Percentiles rank a stretch among this genome's conserved stretches.
These are phyloP conservation scores for Drosophila borborema DNA, from an alignment of 2,888 invertebrate species.

Conservation along the genomic window DNA sequence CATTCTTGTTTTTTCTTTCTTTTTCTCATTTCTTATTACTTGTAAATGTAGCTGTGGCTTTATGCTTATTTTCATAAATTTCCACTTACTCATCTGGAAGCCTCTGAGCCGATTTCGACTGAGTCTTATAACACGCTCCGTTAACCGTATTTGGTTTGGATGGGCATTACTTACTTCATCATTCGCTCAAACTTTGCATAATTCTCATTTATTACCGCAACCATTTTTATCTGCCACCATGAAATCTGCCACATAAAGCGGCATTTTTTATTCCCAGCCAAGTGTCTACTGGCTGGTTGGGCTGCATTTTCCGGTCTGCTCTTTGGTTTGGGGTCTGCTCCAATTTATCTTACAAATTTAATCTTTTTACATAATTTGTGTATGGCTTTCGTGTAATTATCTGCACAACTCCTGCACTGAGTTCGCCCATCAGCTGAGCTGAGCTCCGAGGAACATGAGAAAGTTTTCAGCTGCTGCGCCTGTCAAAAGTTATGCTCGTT, in stretches of 20 bases:
- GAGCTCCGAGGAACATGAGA: slow-evolving; percentile 50
- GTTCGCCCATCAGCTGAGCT: background rate
- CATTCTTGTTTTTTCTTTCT: slow-evolving; percentile 11
- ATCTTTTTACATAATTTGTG: slow-evolving; percentile 77
- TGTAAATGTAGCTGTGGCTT: slow-evolving; percentile 60
- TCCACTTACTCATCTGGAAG: slow-evolving; percentile 73
- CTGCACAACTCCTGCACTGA: slow-evolving; percentile 41
- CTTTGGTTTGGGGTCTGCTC: slow-evolving; percentile 39
- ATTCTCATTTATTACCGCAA: slow-evolving; percentile 78
- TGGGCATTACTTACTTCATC: slow-evolving; percentile 75
- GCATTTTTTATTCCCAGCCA: slow-evolving; percentile 68
- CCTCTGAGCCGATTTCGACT: slow-evolving; percentile 25
- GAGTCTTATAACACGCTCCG: slow-evolving; percentile 77
- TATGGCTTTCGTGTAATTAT: slow-evolving; percentile 78
- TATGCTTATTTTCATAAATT: slow-evolving; percentile 72
- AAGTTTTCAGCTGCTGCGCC: slow-evolving; percentile 60
- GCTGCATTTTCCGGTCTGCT: slow-evolving; percentile 47
- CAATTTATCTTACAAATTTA: slow-evolving; percentile 80
- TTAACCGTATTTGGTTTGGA: slow-evolving; percentile 71
- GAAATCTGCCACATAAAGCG: slow-evolving; percentile 62
- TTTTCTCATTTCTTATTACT: slow-evolving; percentile 55
- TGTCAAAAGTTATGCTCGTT: slow-evolving; percentile 49
- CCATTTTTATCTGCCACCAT: slow-evolving; percentile 67
- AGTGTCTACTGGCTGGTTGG: slow-evolving; percentile 34
- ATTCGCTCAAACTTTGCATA: slow-evolving; percentile 78